These are phyloP conservation scores for Neosilurus mollespiculum DNA, from an alignment of 2,797 vertebrate genomes.

Conservation along the genomic window DNA sequence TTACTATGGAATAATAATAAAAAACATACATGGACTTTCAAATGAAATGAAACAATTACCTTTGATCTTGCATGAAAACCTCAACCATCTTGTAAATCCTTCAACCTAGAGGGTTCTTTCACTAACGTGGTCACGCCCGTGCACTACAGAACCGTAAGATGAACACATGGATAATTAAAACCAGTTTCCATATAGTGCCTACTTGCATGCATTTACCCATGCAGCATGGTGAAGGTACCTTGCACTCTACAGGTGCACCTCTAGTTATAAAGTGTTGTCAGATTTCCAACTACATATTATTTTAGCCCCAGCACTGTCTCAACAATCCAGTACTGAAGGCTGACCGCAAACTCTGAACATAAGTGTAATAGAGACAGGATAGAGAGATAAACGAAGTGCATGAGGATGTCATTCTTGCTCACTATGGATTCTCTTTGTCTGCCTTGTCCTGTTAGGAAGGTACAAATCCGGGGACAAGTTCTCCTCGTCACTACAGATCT, in stretches of 20 bases:
- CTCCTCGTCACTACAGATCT: not conserved
- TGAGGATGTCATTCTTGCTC: not conserved
- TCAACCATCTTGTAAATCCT: too few relatives aligned
- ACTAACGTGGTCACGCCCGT: too few relatives aligned
- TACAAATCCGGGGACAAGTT: conserved; percentile 12
- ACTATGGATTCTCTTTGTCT: not conserved
- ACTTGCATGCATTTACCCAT: too few relatives aligned
- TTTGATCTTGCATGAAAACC: too few relatives aligned
- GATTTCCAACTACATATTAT: not conserved
- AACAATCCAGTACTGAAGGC: not conserved
- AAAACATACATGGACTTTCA: too few relatives aligned
- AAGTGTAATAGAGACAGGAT: not conserved
- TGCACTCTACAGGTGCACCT: not conserved
- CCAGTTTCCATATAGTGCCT: too few relatives aligned
- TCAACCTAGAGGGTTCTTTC: too few relatives aligned
- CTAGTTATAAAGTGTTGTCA: not conserved
- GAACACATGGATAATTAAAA: too few relatives aligned
- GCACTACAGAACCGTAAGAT: too few relatives aligned
- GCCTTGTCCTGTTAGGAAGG: conserved; percentile 29
- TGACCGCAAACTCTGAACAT: not conserved
- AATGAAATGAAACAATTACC: too few relatives aligned
- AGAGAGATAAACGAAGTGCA: not conserved
- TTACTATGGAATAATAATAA: too few relatives aligned
- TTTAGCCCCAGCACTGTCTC: not conserved
- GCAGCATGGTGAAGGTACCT: too few relatives aligned